A percentile compares a stretch with the other conserved stretches of the same genome.
These are phyloP conservation scores for Coracopsis vasa DNA, from an alignment of 2,113 vertebrate genomes.

Conservation along the genomic window DNA sequence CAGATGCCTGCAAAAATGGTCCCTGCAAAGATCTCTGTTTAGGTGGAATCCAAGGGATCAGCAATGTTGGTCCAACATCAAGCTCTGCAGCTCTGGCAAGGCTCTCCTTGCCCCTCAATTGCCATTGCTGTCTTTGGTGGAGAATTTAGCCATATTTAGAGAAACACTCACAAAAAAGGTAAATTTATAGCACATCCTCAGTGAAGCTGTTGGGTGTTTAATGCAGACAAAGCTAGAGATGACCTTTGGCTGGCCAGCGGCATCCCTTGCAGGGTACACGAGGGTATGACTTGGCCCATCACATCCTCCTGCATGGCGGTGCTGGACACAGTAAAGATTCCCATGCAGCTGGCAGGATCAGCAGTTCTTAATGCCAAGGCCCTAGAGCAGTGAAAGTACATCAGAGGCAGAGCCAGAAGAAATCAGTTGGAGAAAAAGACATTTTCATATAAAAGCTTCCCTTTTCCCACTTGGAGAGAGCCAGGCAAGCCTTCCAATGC, in stretches of 20 bases:
- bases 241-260: rapidly evolving
- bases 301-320: not conserved
- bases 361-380: not conserved
- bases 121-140: rapidly evolving
- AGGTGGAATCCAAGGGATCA: not conserved
- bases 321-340: not conserved
- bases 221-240: not conserved
- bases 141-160: not conserved
- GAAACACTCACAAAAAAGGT: not conserved
- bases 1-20: not conserved
- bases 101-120: not conserved
- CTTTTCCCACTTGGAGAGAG: not conserved
- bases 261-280: rapidly evolving
- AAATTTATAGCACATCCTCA: not conserved
- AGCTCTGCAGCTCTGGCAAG: not conserved
- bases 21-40: not conserved
- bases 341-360: not conserved
- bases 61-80: not conserved
- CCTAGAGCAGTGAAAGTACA: not conserved
- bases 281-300: not conserved
- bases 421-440: not conserved
- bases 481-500: not conserved
- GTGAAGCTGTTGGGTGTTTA: not conserved
- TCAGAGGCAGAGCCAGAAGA: not conserved
- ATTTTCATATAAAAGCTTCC: not conserved